Percentiles rank a stretch among this genome's conserved stretches.
phyloP scores from a whole-genome alignment of 2,797 vertebrate species.

The Prionace glauca region DNA sequence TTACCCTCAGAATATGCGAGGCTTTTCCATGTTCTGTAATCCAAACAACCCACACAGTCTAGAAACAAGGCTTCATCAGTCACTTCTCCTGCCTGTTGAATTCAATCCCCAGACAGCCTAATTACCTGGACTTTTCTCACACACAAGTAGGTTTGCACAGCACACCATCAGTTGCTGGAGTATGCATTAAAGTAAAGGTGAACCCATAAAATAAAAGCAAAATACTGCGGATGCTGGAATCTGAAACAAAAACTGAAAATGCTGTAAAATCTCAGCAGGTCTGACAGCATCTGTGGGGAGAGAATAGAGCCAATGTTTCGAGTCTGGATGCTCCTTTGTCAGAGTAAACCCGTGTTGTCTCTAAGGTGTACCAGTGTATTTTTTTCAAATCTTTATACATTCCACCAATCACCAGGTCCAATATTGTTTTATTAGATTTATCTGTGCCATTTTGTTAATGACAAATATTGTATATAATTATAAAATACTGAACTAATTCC shows the following conservation, averaged over 20 bases:
- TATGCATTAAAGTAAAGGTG: background rate
- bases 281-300: too few species aligned
- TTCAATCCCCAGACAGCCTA: background rate
- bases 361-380: background rate
- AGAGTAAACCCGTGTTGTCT: background rate
- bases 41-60: background rate
- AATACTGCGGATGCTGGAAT: too few species aligned
- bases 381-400: background rate
- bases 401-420: background rate
- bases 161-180: background rate
- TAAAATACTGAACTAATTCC: background rate
- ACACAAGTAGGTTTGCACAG: background rate
- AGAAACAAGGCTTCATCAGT: background rate
- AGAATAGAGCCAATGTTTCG: too few species aligned
- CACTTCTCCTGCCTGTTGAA: background rate
- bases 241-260: too few species aligned
- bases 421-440: background rate
- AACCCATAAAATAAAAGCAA: too few species aligned
- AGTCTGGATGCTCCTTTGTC: too few species aligned
- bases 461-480: background rate
- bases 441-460: background rate
- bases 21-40: background rate
- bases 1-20: background rate
- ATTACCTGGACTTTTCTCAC: background rate
- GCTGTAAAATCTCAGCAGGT: too few species aligned